Base-by-base conservation (phyloP, 2,113 vertebrate genomes). In the Protomyctophum bolini region DNA sequence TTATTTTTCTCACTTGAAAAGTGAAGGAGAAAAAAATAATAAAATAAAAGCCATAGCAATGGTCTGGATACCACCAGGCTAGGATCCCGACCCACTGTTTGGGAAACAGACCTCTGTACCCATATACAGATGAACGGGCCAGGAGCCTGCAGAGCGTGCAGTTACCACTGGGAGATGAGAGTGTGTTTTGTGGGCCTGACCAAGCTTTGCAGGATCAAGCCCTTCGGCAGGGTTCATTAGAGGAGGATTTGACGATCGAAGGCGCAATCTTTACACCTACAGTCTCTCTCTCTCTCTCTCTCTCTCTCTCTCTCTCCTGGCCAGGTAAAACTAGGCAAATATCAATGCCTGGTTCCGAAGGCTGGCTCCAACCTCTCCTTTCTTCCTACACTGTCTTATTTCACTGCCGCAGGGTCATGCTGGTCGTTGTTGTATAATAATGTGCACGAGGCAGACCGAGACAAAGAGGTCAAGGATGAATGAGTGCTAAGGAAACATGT, bases 171-270 rank as follows among this genome's bases (percentile, higher is more conserved):
- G 62, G 68, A 66, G 68, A 72, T 62, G 61, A 83, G 81, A 83
- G 81, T 83, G 63, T 64, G 51, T 58, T 70, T 69, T 54, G 6
- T 74, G 47, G 71, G 76, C 87, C 80, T 86, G 75, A 69, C 50
- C 58, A 63, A 74, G 80, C 72, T 81, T 86, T 75, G 59, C 67
- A 68, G 66, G 52, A 56, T 78, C 80, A 88, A 87, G 67, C 67
- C 79, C 68, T 59, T 68, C 58, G 68, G 68, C 33, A 71, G 63
- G 76, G 72, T 90, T 92, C 87, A 90, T 91, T 89, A 88, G 76
- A 84, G 83, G 77, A 70, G 89, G 89, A 89, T 91, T 92, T 89
- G 63, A 87, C 75, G 70, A 83, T 81, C 75, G 73, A 47, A 54
- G 76, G 73, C 75, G 74, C 79, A 79, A 82, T 86, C 86, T 21